Evolutionary conservation across 2,888 invertebrate genomes (phyloP).

Genomic region (Dromius quadrimaculatus): DNA sequence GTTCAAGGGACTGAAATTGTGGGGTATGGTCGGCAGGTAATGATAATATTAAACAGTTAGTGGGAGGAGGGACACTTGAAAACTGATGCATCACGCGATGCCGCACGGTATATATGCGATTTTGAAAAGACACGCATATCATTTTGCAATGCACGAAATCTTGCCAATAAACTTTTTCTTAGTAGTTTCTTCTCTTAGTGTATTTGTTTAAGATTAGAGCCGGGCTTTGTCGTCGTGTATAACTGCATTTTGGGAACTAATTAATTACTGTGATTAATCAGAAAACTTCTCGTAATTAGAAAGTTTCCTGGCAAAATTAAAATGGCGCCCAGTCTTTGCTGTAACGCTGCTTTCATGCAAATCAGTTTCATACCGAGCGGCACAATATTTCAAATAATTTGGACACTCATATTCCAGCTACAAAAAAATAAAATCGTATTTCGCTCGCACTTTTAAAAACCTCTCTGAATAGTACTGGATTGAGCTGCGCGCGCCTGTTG

Average conservation of each 20-base stretch:
- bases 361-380: slow-evolving; percentile 42
- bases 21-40: slow-evolving; percentile 53
- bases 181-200: too few species aligned
- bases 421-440: too few species aligned
- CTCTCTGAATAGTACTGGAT: too few species aligned
- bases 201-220: slow-evolving; percentile 36
- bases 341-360: slow-evolving; percentile 42
- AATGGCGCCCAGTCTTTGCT: slow-evolving; percentile 61
- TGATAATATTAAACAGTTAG: slow-evolving; percentile 58
- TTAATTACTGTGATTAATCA: slow-evolving; percentile 74
- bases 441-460: too few species aligned
- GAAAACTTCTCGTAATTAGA: slow-evolving; percentile 72
- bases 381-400: background rate
- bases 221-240: slow-evolving; percentile 49
- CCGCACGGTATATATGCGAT: too few species aligned
- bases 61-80: slow-evolving; percentile 49
- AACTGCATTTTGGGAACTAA: slow-evolving; percentile 63
- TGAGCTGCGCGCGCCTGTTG: too few species aligned
- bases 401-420: background rate
- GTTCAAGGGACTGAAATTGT: slow-evolving; percentile 56
- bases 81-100: slow-evolving; percentile 36
- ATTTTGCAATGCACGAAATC: too few species aligned
- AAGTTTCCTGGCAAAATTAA: slow-evolving; percentile 71
- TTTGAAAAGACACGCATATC: too few species aligned
- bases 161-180: too few species aligned